Percentiles rank a stretch among this genome's conserved stretches.
These are phyloP conservation scores for Ctena decussata DNA, from an alignment of 2,888 invertebrate species.

Conservation along the genomic window DNA sequence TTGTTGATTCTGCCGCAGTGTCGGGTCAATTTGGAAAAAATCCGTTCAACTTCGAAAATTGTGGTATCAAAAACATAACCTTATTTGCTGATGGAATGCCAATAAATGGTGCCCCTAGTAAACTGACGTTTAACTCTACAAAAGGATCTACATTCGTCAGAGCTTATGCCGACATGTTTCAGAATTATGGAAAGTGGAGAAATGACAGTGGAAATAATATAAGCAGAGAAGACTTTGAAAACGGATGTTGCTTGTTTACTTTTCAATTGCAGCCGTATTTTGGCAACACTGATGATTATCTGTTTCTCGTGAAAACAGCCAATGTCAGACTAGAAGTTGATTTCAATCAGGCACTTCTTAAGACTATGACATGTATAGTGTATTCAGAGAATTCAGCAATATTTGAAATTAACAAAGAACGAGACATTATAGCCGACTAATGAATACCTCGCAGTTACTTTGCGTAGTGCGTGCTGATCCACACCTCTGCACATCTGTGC, in stretches of 20 bases:
- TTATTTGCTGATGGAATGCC: conserved; percentile 7
- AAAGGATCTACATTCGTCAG: conserved; percentile 19
- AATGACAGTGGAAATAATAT: conserved; percentile 23
- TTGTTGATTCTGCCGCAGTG: conserved; percentile 30
- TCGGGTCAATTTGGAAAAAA: conserved; percentile 9
- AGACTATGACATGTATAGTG: conserved; percentile 17
- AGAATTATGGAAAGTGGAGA: background rate
- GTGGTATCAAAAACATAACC: background rate
- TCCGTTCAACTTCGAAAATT: conserved; percentile 1
- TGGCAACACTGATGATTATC: conserved; percentile 26
- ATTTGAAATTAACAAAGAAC: conserved; percentile 36
- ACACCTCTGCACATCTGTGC: background rate
- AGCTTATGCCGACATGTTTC: conserved; percentile 21
- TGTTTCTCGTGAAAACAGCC: conserved; percentile 35
- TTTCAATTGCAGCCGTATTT: conserved; percentile 32
- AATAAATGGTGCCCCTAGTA: background rate
- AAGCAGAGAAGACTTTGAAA: conserved; percentile 23
- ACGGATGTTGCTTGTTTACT: conserved; percentile 15
- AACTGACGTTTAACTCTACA: conserved; percentile 10
- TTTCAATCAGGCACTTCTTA: conserved; percentile 19
- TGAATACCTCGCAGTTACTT: conserved; percentile 25
- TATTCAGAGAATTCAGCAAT: conserved; percentile 17
- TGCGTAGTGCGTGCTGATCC: conserved; percentile 16
- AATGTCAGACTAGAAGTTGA: conserved; percentile 41
- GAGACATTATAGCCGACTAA: conserved; percentile 19